phyloP scores from a whole-genome alignment of 1,140 invertebrate species.

The Pogonomyrmex californicus region DNA sequence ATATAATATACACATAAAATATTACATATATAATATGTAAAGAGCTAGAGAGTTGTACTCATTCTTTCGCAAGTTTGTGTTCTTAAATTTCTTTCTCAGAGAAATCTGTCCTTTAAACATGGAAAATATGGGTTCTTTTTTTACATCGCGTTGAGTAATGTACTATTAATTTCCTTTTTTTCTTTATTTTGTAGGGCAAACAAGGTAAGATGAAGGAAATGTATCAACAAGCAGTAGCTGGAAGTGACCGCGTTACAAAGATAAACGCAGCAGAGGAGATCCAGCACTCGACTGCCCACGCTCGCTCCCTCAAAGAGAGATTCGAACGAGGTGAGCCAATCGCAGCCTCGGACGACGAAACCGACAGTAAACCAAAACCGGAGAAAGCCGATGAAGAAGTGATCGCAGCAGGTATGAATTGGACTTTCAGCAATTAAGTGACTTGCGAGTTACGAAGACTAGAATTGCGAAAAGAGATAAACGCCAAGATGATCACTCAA shows the following conservation, averaged over 20 bases:
- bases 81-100: background rate
- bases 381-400: constrained; percentile 92
- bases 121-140: background rate
- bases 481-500: background rate
- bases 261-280: constrained; percentile 89
- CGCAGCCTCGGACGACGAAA: constrained; percentile 88
- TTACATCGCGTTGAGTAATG: background rate
- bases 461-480: constrained; percentile 2
- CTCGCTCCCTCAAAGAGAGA: constrained; percentile 92
- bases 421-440: constrained; percentile 34
- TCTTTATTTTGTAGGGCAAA: constrained; percentile 89
- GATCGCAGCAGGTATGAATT: constrained; percentile 92
- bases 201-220: constrained; percentile 96
- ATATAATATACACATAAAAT: constrained; percentile 3
- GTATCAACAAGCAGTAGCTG: constrained; percentile 95
- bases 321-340: constrained; percentile 93
- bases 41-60: background rate
- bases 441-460: constrained; percentile 23
- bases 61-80: background rate
- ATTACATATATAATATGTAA: background rate
- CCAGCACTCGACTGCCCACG: constrained; percentile 89
- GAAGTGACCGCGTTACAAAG: constrained; percentile 89
- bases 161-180: constrained; percentile 49
- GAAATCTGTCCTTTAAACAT: background rate
- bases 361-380: constrained; percentile 85